Evolutionary conservation across 1,140 invertebrate species (phyloP).

Genomic region (Cecropterus lyciades): DNA sequence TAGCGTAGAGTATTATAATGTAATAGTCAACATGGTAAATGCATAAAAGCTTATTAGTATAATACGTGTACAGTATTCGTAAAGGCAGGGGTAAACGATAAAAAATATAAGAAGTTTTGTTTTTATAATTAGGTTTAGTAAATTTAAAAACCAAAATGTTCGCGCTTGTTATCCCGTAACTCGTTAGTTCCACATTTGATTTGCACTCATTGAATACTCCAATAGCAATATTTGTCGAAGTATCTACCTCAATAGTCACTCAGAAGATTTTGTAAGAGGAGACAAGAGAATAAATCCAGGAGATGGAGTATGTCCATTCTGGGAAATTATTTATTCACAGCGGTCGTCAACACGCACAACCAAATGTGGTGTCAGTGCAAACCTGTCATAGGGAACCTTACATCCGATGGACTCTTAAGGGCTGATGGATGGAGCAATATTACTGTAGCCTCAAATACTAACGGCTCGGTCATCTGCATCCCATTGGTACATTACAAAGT

Average conservation of each 20-base stretch:
- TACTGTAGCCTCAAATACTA: constrained; percentile 22
- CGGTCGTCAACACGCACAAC: too few relatives aligned
- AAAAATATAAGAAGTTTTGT: constrained; percentile 67
- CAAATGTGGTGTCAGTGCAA: too few relatives aligned
- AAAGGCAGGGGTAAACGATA: constrained; percentile 71
- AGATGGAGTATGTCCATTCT: too few relatives aligned
- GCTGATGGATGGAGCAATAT: background rate
- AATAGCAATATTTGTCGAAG: background rate
- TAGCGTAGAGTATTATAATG: constrained; percentile 61
- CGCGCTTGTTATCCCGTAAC: constrained; percentile 27
- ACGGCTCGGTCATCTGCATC: constrained; percentile 30
- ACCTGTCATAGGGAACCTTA: too few relatives aligned
- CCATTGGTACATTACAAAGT: constrained; percentile 62
- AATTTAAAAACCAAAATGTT: constrained; percentile 41
- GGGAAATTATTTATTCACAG: too few relatives aligned
- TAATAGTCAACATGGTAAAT: constrained; percentile 82
- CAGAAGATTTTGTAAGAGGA: too few relatives aligned
- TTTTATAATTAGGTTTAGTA: constrained; percentile 47
- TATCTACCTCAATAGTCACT: too few relatives aligned
- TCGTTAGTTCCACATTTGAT: constrained; percentile 1
- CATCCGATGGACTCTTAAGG: too few relatives aligned
- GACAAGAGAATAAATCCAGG: too few relatives aligned
- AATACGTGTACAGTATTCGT: constrained; percentile 52
- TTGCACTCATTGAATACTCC: background rate
- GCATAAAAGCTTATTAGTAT: constrained; percentile 74